Percentiles rank a stretch among this genome's conserved stretches.
These are phyloP conservation scores for Nyctibius grandis DNA, from an alignment of 2,797 vertebrate species.

Conservation along the genomic window DNA sequence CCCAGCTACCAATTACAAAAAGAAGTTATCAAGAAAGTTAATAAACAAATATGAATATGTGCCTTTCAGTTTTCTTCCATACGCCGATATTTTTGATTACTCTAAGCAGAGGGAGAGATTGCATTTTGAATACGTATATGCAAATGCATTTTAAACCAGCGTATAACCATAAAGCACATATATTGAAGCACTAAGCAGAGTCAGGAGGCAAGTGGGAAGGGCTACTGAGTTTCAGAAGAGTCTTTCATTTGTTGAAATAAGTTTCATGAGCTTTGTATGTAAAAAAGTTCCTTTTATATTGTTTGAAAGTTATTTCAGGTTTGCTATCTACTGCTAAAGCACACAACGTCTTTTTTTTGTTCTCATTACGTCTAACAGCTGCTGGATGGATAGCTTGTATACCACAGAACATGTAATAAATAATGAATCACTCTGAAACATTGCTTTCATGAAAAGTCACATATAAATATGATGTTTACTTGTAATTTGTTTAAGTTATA, in stretches of 20 bases:
- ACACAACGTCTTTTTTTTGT: conserved; percentile 6
- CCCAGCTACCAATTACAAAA: background rate
- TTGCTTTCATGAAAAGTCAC: conserved; percentile 24
- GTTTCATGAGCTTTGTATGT: background rate
- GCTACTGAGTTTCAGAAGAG: background rate
- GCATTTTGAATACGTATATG: background rate
- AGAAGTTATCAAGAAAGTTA: background rate
- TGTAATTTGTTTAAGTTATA: conserved; percentile 60
- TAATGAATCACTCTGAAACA: conserved; percentile 52
- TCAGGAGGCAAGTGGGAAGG: background rate
- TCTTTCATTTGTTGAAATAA: background rate
- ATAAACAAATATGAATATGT: background rate
- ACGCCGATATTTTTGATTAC: background rate
- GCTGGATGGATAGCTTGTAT: conserved; percentile 23
- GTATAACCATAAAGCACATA: background rate
- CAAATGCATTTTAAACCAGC: background rate
- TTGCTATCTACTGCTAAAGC: conserved; percentile 3
- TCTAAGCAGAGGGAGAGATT: background rate
- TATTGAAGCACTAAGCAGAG: background rate
- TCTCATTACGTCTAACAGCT: conserved; percentile 32
- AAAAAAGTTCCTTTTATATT: background rate
- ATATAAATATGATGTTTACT: conserved; percentile 51
- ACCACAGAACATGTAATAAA: conserved; percentile 18
- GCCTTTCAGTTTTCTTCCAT: background rate
- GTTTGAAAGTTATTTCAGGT: background rate